Conservation (phyloP, 2,797 vertebrate genomes). For the Lutjanus campechanus region DNA sequence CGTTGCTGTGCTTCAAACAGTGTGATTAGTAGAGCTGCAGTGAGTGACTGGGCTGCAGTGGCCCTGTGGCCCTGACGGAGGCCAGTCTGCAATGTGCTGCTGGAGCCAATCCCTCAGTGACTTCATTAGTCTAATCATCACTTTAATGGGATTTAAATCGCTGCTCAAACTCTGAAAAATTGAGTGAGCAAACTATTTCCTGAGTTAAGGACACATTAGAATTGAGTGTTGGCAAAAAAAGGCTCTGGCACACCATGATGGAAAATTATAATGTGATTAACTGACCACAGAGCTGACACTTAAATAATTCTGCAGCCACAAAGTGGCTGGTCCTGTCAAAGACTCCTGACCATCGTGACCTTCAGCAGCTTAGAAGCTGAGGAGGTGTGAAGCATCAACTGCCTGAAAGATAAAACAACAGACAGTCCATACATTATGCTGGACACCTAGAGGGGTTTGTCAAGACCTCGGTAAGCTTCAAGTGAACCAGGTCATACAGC, state of each 20-base stretch:
- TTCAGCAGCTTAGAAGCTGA: constrained; percentile 13
- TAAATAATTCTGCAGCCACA: constrained; percentile 8
- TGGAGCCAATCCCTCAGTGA: constrained; percentile 51
- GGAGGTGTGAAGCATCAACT: not conserved
- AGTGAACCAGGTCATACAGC: not conserved
- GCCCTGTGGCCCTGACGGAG: constrained; percentile 29
- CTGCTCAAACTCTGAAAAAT: constrained; percentile 65
- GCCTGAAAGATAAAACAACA: constrained; percentile 1
- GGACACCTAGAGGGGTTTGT: not conserved
- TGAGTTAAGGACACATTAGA: constrained; percentile 60
- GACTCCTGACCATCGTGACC: constrained; percentile 15
- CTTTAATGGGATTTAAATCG: constrained; percentile 72
- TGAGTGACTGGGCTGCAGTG: constrained; percentile 32
- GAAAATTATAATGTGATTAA: constrained; percentile 60
- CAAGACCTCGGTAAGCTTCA: not conserved
- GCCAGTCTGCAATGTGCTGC: constrained; percentile 15
- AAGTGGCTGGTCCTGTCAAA: constrained; percentile 7
- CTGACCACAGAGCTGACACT: constrained; percentile 44
- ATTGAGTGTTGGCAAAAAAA: constrained; percentile 40
- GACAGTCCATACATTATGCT: not conserved
- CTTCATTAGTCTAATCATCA: constrained; percentile 74
- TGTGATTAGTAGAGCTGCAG: constrained; percentile 17
- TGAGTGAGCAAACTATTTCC: constrained; percentile 59
- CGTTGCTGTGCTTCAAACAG: constrained; percentile 9
- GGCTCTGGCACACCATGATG: constrained; percentile 30